These are phyloP conservation scores for Corydoras sp. DNA, from an alignment of 2,113 vertebrate genomes.

Conservation along the genomic window DNA sequence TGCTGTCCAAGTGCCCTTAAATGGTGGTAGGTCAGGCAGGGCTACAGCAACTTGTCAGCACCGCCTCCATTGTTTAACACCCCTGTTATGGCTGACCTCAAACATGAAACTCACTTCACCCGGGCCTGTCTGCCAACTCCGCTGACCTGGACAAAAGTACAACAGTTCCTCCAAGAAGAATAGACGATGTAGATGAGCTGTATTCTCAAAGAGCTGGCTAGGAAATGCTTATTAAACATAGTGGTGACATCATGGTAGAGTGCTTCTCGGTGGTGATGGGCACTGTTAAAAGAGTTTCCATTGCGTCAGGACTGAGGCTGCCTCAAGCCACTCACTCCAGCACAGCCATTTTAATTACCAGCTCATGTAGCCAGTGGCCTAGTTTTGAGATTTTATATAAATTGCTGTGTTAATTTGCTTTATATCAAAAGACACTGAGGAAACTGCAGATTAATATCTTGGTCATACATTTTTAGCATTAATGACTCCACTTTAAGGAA, in stretches of 20 bases:
- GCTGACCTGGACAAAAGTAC: neutral
- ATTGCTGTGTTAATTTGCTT: constrained; percentile 13
- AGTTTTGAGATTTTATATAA: neutral
- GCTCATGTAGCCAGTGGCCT: neutral
- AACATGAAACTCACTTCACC: constrained; percentile 8
- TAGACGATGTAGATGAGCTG: neutral
- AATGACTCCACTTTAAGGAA: too few species aligned
- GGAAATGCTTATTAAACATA: constrained; percentile 24
- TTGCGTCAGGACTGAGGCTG: constrained; percentile 27
- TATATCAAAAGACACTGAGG: neutral
- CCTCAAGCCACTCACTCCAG: constrained; percentile 14
- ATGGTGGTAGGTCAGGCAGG: neutral
- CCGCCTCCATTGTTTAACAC: constrained; percentile 4
- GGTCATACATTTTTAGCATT: neutral
- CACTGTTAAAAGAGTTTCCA: constrained; percentile 26
- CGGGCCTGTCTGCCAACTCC: constrained; percentile 7
- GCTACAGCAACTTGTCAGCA: constrained; percentile 3
- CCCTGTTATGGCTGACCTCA: neutral
- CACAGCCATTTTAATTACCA: constrained; percentile 9
- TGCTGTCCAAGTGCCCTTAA: neutral
- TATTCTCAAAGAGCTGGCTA: neutral
- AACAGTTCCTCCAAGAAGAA: neutral
- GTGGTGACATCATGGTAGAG: constrained; percentile 16
- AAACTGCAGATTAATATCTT: neutral
- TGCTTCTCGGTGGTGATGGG: constrained; percentile 11